phyloP scores from a whole-genome alignment of 2,797 vertebrate species.

The Arrhamphus sclerolepis region DNA sequence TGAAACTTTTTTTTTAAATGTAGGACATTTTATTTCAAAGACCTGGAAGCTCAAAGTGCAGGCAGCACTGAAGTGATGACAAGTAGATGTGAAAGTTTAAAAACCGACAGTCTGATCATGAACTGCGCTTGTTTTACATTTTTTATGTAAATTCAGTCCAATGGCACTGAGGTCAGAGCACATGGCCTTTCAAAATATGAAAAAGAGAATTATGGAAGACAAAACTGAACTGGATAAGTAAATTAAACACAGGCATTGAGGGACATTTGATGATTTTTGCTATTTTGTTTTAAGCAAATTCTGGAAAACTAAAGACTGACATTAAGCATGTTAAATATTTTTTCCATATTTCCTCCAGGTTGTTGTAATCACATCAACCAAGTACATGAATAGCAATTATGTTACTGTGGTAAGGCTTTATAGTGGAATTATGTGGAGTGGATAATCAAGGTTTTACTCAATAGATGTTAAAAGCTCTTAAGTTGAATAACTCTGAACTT shows the following conservation, averaged over 20 bases:
- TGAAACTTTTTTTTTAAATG: conserved; percentile 25
- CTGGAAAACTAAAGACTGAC: background rate
- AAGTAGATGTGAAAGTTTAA: conserved; percentile 39
- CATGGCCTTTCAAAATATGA: conserved; percentile 1
- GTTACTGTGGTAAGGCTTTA: conserved; percentile 12
- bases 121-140: conserved; percentile 22
- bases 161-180: background rate
- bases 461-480: conserved; percentile 39
- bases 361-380: conserved; percentile 16
- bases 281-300: no score
- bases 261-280: no score
- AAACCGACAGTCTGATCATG: conserved; percentile 22
- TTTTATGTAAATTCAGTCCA: conserved; percentile 22
- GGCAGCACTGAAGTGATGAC: conserved; percentile 32
- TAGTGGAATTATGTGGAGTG: conserved; percentile 18
- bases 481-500: conserved; percentile 38
- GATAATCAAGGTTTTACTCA: conserved; percentile 25
- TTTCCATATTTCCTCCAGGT: conserved; percentile 9
- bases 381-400: conserved; percentile 25
- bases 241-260: background rate
- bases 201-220: background rate
- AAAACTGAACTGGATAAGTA: background rate
- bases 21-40: conserved; percentile 16
- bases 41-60: conserved; percentile 21
- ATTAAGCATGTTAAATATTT: conserved; percentile 3